Base-by-base conservation (phyloP, 2,888 invertebrate species). In the Dione vanillae region DNA sequence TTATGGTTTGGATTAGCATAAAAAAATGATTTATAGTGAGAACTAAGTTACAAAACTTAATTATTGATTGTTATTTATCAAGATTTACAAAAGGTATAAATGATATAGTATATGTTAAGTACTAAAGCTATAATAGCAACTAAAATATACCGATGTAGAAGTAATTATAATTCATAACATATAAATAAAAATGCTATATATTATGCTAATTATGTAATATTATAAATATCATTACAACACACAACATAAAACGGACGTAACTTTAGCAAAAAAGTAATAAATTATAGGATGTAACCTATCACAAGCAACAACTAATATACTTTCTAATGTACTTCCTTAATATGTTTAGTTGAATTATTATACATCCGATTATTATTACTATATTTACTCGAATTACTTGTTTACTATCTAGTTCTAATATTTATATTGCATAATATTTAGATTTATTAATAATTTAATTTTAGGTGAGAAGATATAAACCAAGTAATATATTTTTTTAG, bases 281-380 rank as follows among this genome's bases (percentile, higher is more conserved):
- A 61, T 61, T 61, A 61, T 61, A 61, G 61, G 61, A 27, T 45
- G 14, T 61, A 61, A 45, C 45, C 61, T 61, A 45, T 61, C 61
- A 61, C 27, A 45, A 61, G 40, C 12, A 58, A 58, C n/a, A 58
- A 20, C 61, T 61, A 20, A 41, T 59, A 45, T 19, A 59, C 61
- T 61, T 61, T 61, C 61, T 61, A 61, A 61, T 61, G 61, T 45
- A 11, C 27, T 59, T 61, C 61, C 61, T 45, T 35, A n/a, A 61
- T 35, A 61, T n/a, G 43, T 27, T 61, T 35, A 45, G 45, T 61
- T 45, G 27, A 61, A 45, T 43, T 61, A 61, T 43, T n/a, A 27
- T 61, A 45, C n/a, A 2, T 35, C 27, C 43, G 20, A 45, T 45
- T 61, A 35, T 45, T 61, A 35, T 45, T 16, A 27, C 45, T 11